Percentiles rank a stretch among this genome's conserved stretches.
Evolutionary conservation across 2,113 vertebrate genomes (phyloP).

Genomic region (Tachysurus vachellii): DNA sequence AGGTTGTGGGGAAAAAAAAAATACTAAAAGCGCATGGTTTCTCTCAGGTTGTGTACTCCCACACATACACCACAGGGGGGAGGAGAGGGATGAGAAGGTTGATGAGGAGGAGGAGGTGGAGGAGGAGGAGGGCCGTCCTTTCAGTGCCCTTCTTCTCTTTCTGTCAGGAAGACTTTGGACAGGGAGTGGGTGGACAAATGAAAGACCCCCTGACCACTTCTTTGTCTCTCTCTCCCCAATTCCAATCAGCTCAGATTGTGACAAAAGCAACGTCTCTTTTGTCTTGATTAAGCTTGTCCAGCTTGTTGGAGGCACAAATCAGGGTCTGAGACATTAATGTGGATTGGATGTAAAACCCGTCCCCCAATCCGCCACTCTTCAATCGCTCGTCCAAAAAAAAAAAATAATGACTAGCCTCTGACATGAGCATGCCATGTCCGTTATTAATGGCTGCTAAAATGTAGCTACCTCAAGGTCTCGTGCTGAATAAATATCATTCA

Average conservation of each 20-base stretch:
- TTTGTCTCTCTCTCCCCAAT: constrained; percentile 1
- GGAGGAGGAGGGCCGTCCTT: constrained; percentile 19
- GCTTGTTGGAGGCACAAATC: constrained; percentile 22
- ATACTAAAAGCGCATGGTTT: constrained; percentile 39
- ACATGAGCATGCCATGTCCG: constrained; percentile 29
- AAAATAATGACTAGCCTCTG: constrained; percentile 40
- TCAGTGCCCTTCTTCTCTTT: constrained; percentile 35
- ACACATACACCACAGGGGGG: constrained; percentile 44
- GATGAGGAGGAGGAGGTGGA: neutral
- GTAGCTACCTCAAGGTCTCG: constrained; percentile 58
- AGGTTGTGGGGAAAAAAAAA: constrained; percentile 9
- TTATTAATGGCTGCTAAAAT: constrained; percentile 59
- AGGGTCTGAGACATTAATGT: constrained; percentile 44
- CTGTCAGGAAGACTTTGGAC: constrained; percentile 54
- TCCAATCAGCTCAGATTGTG: constrained; percentile 28
- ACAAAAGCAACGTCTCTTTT: constrained; percentile 45
- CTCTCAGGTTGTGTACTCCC: constrained; percentile 51
- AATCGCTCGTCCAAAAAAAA: neutral
- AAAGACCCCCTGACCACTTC: constrained; percentile 30
- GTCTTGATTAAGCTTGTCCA: constrained; percentile 41
- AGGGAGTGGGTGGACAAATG: constrained; percentile 55
- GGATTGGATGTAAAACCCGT: constrained; percentile 36
- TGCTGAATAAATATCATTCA: constrained; percentile 58
- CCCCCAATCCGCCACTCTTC: neutral
- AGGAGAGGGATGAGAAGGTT: neutral